These are phyloP conservation scores for Uria aalge DNA, from an alignment of 2,113 vertebrate species.

Conservation along the genomic window DNA sequence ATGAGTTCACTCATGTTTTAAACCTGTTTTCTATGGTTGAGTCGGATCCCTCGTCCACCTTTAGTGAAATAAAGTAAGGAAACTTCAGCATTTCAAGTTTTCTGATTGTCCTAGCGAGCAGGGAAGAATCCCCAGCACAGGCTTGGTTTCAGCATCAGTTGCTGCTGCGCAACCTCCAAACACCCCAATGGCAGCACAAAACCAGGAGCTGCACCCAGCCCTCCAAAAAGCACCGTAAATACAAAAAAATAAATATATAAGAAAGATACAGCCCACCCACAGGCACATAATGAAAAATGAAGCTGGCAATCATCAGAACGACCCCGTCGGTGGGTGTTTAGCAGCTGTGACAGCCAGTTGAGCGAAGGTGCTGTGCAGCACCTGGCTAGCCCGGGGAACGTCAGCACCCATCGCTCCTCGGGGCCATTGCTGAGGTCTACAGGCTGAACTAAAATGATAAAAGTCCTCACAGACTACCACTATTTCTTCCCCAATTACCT, in stretches of 20 bases:
- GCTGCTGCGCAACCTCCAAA: neutral
- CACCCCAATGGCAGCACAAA: neutral
- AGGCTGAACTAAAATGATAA: neutral
- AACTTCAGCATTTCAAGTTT: neutral
- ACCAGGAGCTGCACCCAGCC: neutral
- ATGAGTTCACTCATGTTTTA: neutral
- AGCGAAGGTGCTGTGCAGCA: neutral
- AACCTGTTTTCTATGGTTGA: neutral
- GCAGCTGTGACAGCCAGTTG: neutral
- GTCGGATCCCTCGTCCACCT: neutral
- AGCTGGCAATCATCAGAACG: neutral
- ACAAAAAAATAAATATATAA: neutral
- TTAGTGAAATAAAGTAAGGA: neutral
- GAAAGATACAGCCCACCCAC: neutral
- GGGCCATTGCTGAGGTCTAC: neutral
- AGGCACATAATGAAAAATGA: neutral
- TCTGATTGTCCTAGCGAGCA: neutral
- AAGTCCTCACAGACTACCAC: neutral
- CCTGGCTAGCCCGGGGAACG: rapidly evolving
- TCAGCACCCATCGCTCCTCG: neutral
- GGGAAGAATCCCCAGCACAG: neutral
- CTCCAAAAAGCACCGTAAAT: rapidly evolving
- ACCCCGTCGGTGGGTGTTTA: rapidly evolving
- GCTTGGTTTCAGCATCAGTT: neutral
- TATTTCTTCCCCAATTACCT: neutral